These are phyloP conservation scores for Noctua pronuba DNA, from an alignment of 2,888 invertebrate genomes.

Conservation along the genomic window DNA sequence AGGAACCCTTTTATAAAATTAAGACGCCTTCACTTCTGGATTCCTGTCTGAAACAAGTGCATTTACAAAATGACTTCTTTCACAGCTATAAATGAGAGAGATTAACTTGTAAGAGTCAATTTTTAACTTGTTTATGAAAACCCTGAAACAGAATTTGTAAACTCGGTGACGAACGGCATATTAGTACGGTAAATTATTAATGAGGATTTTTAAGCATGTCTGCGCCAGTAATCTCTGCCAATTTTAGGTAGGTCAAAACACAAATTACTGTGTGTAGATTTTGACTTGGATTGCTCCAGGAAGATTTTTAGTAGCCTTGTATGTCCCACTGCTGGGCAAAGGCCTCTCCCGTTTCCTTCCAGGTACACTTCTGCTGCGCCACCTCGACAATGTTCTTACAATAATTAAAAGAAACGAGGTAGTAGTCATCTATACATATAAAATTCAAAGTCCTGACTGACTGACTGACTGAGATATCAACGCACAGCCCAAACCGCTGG, in stretches of 20 bases:
- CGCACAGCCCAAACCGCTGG: too few relatives aligned
- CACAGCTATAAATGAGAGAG: conserved; percentile 7
- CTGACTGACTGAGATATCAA: too few relatives aligned
- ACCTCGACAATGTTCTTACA: neutral
- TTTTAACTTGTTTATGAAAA: neutral
- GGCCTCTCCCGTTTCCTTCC: neutral
- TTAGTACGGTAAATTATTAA: conserved; percentile 15
- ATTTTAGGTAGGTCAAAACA: neutral
- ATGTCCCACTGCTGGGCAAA: neutral
- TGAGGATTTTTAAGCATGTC: conserved; percentile 7
- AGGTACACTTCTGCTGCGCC: neutral
- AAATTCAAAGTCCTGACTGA: too few relatives aligned
- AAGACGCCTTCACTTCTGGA: conserved; percentile 28
- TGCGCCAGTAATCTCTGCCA: neutral
- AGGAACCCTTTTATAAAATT: conserved; percentile 50
- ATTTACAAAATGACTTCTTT: conserved; percentile 20
- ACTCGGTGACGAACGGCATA: conserved; percentile 2
- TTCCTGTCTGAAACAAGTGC: conserved; percentile 35
- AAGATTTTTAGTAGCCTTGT: neutral
- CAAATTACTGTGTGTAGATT: neutral
- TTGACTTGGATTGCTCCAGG: neutral
- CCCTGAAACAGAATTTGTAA: conserved; percentile 32
- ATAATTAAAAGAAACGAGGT: neutral
- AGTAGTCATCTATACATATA: too few relatives aligned
- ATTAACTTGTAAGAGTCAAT: neutral